Evolutionary conservation across 2,797 vertebrate species (phyloP), one percentile per base, ranked within the genome.

Genomic region (Etheostoma perlongum): DNA sequence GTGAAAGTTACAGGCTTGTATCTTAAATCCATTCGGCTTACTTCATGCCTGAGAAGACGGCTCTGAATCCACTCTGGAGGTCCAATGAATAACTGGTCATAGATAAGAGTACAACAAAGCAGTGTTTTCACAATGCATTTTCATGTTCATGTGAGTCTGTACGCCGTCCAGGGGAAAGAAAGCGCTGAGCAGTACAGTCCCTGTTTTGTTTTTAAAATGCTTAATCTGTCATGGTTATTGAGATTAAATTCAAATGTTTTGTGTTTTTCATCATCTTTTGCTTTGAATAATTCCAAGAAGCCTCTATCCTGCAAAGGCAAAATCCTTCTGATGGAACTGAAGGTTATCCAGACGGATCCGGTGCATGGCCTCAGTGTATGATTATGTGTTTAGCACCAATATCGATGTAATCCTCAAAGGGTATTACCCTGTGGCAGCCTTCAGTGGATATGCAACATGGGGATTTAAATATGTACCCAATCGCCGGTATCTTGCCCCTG

Each of bases 381-480:
- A 94, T 93, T 91, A 88, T 88, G 86, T 84, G 90, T 92, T 93
- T 92, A 87, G 85, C 85, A 87, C 76, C 62, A 68, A 84, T 88
- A 91, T 85, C 90, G 82, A 87, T 86, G 89, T 91, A 92, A 94
- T 92, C 88, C 87, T 88, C 84, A 87, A 84, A 90, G 79, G 86
- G 86, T 69, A 88, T 89, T 85, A 84, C 86, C 81, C 80, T 66
- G 75, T 75, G 57, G 79, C 69, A 61, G 53, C 76, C 81, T 78
- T 89, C 90, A 85, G 86, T 88, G 85, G 88, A 83, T 90, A 87
- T 90, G 88, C 83, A 88, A 85, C 78, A 64, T 54, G 73, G 85
- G 73, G 83, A 81, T 91, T 90, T 92, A 90, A 86, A 87, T 89
- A 84, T 80, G 74, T 70, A 69, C 80, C 85, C 81, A 67, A 84